Conservation (phyloP, 2,888 invertebrate species). For the Allygus modestus region DNA sequence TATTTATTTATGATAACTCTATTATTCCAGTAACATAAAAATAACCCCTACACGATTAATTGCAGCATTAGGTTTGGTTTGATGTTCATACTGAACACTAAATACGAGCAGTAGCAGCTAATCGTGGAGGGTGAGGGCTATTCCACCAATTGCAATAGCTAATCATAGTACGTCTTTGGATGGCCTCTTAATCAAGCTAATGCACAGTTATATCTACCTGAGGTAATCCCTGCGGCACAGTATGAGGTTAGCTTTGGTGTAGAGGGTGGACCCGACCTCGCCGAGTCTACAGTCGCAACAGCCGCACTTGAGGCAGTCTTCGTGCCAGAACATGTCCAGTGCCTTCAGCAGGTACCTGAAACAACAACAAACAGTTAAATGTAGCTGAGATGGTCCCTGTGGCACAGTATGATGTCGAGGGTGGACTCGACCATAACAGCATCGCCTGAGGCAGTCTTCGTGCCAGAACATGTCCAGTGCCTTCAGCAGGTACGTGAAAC, state of each 20-base stretch:
- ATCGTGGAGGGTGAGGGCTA: not conserved
- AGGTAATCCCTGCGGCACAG: constrained; percentile 94
- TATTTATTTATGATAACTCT: no score
- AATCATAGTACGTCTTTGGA: not conserved
- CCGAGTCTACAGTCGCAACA: constrained; percentile 98
- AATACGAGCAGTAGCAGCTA: not conserved
- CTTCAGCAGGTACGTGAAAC: no score
- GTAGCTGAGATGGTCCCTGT: no score
- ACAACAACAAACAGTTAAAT: constrained; percentile 75
- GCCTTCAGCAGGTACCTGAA: constrained; percentile 92
- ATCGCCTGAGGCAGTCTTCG: no score
- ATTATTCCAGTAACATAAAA: no score
- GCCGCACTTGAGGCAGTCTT: constrained; percentile 97
- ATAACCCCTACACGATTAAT: no score
- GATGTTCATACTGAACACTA: no score
- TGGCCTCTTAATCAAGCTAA: constrained; percentile 9
- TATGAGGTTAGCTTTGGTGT: constrained; percentile 95
- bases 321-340: constrained; percentile 97
- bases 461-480: no score
- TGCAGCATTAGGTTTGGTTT: no score
- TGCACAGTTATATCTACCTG: constrained; percentile 78
- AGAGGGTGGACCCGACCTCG: constrained; percentile 96
- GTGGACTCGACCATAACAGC: no score
- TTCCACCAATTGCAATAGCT: not conserved
- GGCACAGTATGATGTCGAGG: no score